Evolutionary conservation across 2,113 vertebrate species (phyloP).

Genomic region (Pheucticus melanocephalus): DNA sequence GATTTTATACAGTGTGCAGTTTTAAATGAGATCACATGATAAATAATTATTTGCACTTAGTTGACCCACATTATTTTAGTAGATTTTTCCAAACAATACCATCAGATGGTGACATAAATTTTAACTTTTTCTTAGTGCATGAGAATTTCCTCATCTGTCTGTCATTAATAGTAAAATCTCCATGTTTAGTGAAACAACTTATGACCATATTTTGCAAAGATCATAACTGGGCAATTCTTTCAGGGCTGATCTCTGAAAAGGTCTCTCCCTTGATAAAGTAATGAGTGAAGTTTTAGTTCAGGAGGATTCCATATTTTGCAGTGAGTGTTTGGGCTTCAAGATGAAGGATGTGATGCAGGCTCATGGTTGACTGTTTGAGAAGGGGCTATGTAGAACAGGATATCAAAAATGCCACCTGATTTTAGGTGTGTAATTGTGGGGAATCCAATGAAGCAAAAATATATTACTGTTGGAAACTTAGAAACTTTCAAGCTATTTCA

Average conservation of each 20-base stretch:
- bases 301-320: background rate
- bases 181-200: background rate
- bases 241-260: background rate
- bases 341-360: background rate
- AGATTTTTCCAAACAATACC: background rate
- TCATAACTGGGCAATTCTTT: background rate
- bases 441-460: background rate
- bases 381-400: background rate
- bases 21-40: background rate
- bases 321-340: background rate
- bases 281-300: background rate
- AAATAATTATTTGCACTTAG: background rate
- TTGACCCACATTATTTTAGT: background rate
- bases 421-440: background rate
- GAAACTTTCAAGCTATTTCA: background rate
- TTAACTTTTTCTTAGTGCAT: background rate
- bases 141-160: background rate
- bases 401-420: background rate
- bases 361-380: background rate
- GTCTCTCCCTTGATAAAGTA: background rate
- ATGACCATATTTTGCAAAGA: background rate
- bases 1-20: background rate
- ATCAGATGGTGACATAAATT: background rate
- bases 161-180: background rate
- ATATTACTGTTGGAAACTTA: background rate